Evolutionary conservation across 2,888 invertebrate species (phyloP).

Genomic region (Heteromyza rotundicornis): DNA sequence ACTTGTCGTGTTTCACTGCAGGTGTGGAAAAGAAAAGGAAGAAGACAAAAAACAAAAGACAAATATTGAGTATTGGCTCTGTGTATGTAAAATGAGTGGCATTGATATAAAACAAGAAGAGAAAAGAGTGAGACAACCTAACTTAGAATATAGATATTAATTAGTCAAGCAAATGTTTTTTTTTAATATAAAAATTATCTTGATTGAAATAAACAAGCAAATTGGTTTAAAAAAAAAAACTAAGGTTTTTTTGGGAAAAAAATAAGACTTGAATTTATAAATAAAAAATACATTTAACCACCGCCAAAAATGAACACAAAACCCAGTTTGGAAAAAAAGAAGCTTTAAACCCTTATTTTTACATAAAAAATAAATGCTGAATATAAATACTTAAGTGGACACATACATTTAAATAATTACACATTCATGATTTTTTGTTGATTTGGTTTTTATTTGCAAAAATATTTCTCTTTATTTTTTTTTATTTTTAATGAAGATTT

Average conservation of each 20-base stretch:
- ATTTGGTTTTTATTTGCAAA: constrained; percentile 15
- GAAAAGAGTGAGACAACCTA: not conserved
- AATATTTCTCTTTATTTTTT: not conserved
- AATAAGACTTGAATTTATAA: too few relatives aligned
- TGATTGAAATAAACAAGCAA: constrained; percentile 9
- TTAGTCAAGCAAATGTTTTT: not conserved
- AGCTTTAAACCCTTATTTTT: too few relatives aligned
- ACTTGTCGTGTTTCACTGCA: constrained; percentile 60
- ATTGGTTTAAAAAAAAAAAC: constrained; percentile 26
- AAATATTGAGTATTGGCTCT: not conserved
- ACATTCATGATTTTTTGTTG: constrained; percentile 45
- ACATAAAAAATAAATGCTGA: too few relatives aligned
- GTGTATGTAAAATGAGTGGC: not conserved
- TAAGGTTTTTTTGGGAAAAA: constrained; percentile 35
- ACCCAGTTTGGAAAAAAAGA: too few relatives aligned
- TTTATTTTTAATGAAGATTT: too few relatives aligned
- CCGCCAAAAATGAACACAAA: constrained; percentile 28
- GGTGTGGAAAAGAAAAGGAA: constrained; percentile 9
- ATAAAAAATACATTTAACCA: too few relatives aligned
- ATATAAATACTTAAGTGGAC: too few relatives aligned
- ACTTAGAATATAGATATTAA: not conserved
- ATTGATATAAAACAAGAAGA: not conserved
- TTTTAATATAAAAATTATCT: too few relatives aligned
- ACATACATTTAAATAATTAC: constrained; percentile 46
- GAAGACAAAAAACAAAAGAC: constrained; percentile 16